A percentile compares a stretch with the other conserved stretches of the same genome.
Conservation (phyloP, 1,140 invertebrate species). For the Lysiphlebus fabarum region DNA sequence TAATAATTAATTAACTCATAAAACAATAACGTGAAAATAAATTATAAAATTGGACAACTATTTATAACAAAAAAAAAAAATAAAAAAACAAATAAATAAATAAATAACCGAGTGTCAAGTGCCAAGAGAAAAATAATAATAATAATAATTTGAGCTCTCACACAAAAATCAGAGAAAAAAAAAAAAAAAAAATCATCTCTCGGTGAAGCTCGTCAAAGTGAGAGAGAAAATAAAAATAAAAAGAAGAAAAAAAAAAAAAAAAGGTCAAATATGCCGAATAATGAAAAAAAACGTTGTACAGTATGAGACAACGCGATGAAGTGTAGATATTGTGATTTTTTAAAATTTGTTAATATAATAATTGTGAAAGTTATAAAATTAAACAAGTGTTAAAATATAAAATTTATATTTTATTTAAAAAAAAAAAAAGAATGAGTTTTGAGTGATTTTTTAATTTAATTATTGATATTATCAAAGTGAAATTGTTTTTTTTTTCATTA, state of each 20-base stretch:
- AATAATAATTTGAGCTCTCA: too few relatives aligned
- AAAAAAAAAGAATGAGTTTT: conserved; percentile 1
- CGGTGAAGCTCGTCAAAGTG: neutral
- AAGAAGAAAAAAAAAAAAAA: neutral
- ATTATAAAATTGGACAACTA: neutral
- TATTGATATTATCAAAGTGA: neutral
- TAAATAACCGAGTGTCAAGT: neutral
- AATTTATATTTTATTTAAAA: neutral
- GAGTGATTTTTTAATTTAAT: neutral
- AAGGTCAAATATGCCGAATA: conserved; percentile 13
- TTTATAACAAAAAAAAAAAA: neutral
- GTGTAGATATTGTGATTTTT: conserved; percentile 5
- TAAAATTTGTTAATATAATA: too few relatives aligned
- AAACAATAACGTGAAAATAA: neutral
- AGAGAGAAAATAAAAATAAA: conserved; percentile 3
- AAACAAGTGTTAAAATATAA: neutral
- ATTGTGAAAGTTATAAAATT: neutral
- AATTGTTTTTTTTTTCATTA: neutral
- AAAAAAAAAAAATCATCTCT: neutral
- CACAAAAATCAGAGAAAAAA: neutral
- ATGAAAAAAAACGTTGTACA: neutral
- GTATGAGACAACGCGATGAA: neutral
- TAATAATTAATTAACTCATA: neutral
- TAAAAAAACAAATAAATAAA: neutral
- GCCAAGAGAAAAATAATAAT: conserved; percentile 1